Conservation (phyloP, 2,113 vertebrate genomes). For the Panurus biarmicus region DNA sequence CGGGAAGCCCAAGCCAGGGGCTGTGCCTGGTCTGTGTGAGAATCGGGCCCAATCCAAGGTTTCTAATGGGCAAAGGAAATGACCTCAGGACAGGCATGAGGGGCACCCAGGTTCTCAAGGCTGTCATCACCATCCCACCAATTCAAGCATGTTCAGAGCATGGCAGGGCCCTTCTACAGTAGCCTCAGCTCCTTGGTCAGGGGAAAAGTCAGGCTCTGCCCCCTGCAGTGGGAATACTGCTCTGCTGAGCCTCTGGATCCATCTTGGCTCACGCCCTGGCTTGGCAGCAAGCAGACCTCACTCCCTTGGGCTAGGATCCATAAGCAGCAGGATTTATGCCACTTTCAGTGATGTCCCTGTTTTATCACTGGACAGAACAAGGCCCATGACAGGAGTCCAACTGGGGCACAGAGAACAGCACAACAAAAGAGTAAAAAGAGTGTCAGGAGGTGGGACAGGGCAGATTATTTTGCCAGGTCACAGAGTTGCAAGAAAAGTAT, state of each 20-base stretch:
- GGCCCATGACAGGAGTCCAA: neutral
- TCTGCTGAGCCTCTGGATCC: neutral
- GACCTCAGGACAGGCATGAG: neutral
- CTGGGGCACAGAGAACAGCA: neutral
- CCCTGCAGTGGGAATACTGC: neutral
- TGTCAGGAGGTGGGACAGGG: neutral
- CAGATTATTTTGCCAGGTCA: neutral
- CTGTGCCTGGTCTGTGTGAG: neutral
- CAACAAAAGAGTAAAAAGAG: neutral
- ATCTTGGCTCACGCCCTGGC: neutral
- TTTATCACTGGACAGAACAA: neutral
- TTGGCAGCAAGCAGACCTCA: neutral
- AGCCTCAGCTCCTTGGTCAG: neutral
- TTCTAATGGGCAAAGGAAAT: neutral
- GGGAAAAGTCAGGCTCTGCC: neutral
- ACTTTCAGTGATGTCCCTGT: neutral
- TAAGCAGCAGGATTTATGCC: neutral
- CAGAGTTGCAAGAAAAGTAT: neutral
- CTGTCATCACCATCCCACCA: neutral
- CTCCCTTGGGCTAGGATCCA: neutral
- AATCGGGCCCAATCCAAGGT: neutral
- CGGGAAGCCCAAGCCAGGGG: neutral
- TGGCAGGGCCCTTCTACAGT: neutral
- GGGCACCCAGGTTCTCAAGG: neutral
- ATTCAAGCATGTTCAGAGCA: neutral